Base-by-base conservation (phyloP, 1,140 invertebrate genomes). In the Drosophila persimilis region DNA sequence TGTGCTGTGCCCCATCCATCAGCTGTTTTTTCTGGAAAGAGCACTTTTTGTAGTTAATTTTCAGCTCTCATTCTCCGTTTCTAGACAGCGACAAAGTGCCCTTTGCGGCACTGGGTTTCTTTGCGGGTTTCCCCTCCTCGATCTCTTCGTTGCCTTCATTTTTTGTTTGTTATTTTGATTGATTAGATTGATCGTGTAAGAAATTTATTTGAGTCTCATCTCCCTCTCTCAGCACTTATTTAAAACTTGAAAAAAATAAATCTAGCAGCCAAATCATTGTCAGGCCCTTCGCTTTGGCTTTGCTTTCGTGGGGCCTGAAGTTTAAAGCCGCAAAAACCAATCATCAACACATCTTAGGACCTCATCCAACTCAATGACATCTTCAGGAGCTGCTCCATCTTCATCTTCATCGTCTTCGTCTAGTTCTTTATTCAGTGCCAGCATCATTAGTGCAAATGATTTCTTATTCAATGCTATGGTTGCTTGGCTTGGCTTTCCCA, bases 161-260 rank as follows among this genome's bases (percentile, higher is more conserved):
- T 72, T 69, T 65, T 77, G 55, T 74, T 71, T 50, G 57, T 47
- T 78, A 66, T 78, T 78, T 78, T 78, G 76, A 78, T 78, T 78
- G 76, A 76, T 78, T 76, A 73, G 67, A 72, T 76, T 78, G 73
- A 73, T 76, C 73, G 73, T 78, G 76, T 66, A 78, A 72, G 66
- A 78, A 76, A 78, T 78, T 78, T 76, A 76, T 76, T 78, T 77
- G 51, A 56, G 52, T 4, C 1, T 11, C 65, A 60, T 59, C 58
- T 67, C 7, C 8, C 29, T 11, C 11, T 39, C 35, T 35, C 31
- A 20, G 0, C 31, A 0, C 31, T 39, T 11, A 39, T 13, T 39
- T 13, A 13, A 4, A 11, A 13, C 35, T 39, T 39, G 11, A 39
- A 39, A 39, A 39, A 39, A 39, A 39, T 13, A 39, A 26, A 56